Evolutionary conservation across 2,797 vertebrate species (phyloP).

Genomic region (Gallinago solitaria): DNA sequence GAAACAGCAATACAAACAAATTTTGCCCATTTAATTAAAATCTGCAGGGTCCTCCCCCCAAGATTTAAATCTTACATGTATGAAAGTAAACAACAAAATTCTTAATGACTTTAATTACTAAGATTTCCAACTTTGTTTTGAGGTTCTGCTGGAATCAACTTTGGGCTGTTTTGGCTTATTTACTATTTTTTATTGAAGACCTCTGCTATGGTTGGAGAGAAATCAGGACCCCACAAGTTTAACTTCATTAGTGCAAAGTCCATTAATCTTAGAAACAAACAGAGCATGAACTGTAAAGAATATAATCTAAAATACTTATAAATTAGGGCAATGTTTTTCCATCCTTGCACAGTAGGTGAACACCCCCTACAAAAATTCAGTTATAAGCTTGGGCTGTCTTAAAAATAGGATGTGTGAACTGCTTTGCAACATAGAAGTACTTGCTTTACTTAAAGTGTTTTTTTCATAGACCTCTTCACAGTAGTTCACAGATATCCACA

Average conservation of each 20-base stretch:
- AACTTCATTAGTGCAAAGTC: background rate
- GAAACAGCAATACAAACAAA: background rate
- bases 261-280: background rate
- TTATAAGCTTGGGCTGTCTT: background rate
- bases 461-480: background rate
- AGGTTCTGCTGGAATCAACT: background rate
- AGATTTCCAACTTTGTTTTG: background rate
- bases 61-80: background rate
- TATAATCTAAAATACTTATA: background rate
- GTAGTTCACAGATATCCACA: background rate
- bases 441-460: background rate
- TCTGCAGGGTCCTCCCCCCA: background rate
- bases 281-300: background rate
- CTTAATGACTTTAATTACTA: background rate
- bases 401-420: background rate
- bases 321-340: background rate
- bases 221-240: background rate
- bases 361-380: background rate
- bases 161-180: background rate
- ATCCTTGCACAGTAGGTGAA: background rate
- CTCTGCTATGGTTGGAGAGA: background rate
- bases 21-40: conserved; percentile 14
- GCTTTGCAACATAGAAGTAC: background rate
- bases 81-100: background rate
- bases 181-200: background rate